Evolutionary conservation across 2,888 invertebrate species (phyloP), one percentile per base, ranked within the genome.

Genomic region (Alviniconcha strummeri): DNA sequence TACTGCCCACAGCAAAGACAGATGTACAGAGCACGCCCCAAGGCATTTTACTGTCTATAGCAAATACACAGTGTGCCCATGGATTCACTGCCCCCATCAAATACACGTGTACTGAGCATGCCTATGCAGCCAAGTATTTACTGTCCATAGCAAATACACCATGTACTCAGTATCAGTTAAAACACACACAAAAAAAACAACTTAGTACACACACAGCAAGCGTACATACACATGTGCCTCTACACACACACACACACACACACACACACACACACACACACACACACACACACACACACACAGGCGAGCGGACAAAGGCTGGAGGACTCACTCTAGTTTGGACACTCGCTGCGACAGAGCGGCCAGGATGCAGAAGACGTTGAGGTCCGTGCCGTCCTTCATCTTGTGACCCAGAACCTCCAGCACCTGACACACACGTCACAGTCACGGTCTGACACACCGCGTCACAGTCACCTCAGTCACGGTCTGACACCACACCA

Each of bases 301-400:
- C 71, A n/a, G 8, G 54, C 55, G 71, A 60, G 52, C 19, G 9
- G 8, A 36, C n/a, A 15, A 7, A 55, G 17, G 36, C 17, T 13
- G 19, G 5, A 69, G 19, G 5, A 90, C 92, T 91, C 87, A 93
- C 92, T 93, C 93, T 64, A 93, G 86, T 7, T 89, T 82, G 17
- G 91, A 86, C 36, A 93, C 92, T 84, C 88, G 88, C 78, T 91
- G 91, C 9, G 93, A 92, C n/a, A 93, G 88, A 19, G 93, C 93
- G 78, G 92, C 92, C 57, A 93, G 86, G 4, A 93, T 90, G 52
- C 91, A 90, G 88, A 93, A 93, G 80, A 92, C 86, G 84, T 92
- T 91, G 85, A 91, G 89, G 84, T 93, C 93, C 55, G 92, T 90
- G 78, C 92, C 93, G 84, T 89, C 85, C 15, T 88, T 87, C 7